Evolutionary conservation across 2,888 invertebrate genomes (phyloP).

Genomic region (Campoletis raptor): DNA sequence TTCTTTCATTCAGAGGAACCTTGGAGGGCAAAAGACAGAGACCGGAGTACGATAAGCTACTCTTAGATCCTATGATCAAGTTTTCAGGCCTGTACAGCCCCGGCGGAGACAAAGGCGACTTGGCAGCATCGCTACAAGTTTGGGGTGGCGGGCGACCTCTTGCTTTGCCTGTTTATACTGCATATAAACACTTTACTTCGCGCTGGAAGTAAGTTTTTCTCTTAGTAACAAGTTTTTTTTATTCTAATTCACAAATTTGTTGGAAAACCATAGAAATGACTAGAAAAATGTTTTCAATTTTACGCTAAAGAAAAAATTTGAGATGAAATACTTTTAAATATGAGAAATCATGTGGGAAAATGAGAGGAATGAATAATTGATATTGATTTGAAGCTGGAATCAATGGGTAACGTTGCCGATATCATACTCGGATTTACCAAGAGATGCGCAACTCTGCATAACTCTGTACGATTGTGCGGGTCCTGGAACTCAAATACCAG

Average conservation of each 20-base stretch:
- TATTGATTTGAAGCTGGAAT: conserved; percentile 92
- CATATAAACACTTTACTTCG: conserved; percentile 96
- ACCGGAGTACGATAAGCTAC: conserved; percentile 94
- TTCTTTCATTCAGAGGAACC: conserved; percentile 90
- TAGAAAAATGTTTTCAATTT: too few species aligned
- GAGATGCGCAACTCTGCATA: conserved; percentile 93
- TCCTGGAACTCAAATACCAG: conserved; percentile 92
- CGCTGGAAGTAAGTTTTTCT: conserved; percentile 93
- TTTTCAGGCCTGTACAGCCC: conserved; percentile 95
- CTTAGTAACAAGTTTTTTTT: neutral
- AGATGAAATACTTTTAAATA: neutral
- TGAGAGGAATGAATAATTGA: neutral
- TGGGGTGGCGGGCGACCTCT: conserved; percentile 93
- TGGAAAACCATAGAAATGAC: too few species aligned
- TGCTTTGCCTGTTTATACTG: conserved; percentile 94
- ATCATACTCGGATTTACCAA: conserved; percentile 95
- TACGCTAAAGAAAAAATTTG: too few species aligned
- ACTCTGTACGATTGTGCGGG: conserved; percentile 97
- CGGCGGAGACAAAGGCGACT: conserved; percentile 90
- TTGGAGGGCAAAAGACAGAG: conserved; percentile 95
- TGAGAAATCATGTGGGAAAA: neutral
- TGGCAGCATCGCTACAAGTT: conserved; percentile 95
- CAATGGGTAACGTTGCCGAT: conserved; percentile 98
- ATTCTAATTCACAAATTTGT: neutral
- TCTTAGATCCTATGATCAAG: conserved; percentile 95